Base-by-base conservation (phyloP, 2,113 vertebrate species). In the Pithys albifrons region DNA sequence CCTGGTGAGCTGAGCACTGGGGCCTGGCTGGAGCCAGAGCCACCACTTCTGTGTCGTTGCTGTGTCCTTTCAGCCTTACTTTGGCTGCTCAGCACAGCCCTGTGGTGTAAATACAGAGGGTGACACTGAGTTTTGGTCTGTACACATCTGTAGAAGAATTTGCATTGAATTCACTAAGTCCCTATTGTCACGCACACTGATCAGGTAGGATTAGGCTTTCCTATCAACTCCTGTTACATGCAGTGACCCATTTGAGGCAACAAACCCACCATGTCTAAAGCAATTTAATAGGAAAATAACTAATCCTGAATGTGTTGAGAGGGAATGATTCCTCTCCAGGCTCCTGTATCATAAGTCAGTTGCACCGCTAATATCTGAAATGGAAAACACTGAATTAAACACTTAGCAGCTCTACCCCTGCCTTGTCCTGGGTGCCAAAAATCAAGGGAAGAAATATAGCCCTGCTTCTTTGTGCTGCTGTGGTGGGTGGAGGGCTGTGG, bases 261-360 rank as follows among this genome's bases (percentile, higher is more conserved):
- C 75, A 96, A 97, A 94, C 82, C 92, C 37, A 61, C 75, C 15
- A 9, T 93, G 94, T 89, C 78, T 81, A 96, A 97, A 97, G 94
- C 88, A 87, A 92, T 96, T 96, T 97, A 96, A 86, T 89, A 94
- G 91, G 94, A 92, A 97, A 97, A 96, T 84, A 96, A 94, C 89
- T 97, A 97, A 97, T 96, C 93, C 89, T 82, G 93, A 90, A 96
- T 88, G 82, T 59, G 83, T 85, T 81, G 91, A 96, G 85, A 96
- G 96, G 92, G 85, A 97, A 97, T 96, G 95, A 94, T 65, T 93
- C 88, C 84, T 89, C 88, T 95, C 79, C 35, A 55, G 79, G 89
- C 90, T 95, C 89, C 91, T 91, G 57, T 48, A 16, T 86, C 51
- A 31, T 97, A 97, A 96, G 94, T 97, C 96, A 80, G 91, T 43